These are phyloP conservation scores for Megaceryle maxima DNA, from an alignment of 2,113 vertebrate species.

Conservation along the genomic window DNA sequence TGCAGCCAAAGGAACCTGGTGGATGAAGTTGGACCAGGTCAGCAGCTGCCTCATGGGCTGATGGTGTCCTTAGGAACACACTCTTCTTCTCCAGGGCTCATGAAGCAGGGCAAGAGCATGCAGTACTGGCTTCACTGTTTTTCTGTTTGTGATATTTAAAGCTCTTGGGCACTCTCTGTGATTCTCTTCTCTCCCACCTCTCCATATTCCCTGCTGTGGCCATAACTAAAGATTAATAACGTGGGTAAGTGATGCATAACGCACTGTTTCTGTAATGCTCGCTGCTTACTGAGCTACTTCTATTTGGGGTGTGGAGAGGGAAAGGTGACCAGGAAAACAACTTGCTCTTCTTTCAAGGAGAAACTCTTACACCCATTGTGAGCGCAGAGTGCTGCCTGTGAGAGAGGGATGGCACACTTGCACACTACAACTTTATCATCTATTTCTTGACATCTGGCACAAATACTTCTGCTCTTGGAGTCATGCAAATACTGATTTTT, in stretches of 20 bases:
- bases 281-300: background rate
- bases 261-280: background rate
- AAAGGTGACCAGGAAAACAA: background rate
- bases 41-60: background rate
- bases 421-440: background rate
- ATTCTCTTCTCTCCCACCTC: background rate
- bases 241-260: background rate
- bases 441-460: background rate
- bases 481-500: background rate
- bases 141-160: background rate
- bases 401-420: background rate
- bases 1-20: background rate
- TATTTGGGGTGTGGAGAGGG: background rate
- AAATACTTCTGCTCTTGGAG: background rate
- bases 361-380: background rate
- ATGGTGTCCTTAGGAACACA: background rate
- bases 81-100: background rate
- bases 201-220: background rate
- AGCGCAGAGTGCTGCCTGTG: background rate
- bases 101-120: background rate
- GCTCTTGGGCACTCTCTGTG: background rate
- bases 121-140: background rate
- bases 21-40: background rate
- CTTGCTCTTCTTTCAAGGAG: background rate
- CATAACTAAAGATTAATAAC: background rate